Conservation (phyloP, 2,888 invertebrate genomes). For the Cataglyphis livida region DNA sequence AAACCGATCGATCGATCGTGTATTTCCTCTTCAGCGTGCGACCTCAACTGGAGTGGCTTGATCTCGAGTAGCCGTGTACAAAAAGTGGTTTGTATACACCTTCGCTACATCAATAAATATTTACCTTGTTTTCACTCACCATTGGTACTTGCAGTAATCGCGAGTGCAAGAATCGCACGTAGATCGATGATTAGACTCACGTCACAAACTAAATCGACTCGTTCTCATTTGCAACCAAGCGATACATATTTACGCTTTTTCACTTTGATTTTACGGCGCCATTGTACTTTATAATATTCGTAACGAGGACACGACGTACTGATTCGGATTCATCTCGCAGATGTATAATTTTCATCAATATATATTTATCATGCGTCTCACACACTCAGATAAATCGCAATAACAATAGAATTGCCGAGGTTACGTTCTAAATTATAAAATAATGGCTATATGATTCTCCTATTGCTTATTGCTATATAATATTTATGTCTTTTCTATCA, state of each 20-base stretch:
- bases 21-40: constrained; percentile 13
- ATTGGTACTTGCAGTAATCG: constrained; percentile 1
- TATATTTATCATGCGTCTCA: constrained; percentile 13
- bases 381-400: neutral
- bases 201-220: neutral
- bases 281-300: constrained; percentile 47
- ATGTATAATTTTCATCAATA: constrained; percentile 38
- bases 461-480: neutral
- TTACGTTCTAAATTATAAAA: constrained; percentile 12
- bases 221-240: constrained; percentile 17
- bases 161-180: neutral
- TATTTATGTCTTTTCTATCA: neutral
- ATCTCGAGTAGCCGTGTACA: constrained; percentile 22
- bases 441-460: neutral
- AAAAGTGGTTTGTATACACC: constrained; percentile 20
- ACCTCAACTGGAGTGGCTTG: constrained; percentile 22
- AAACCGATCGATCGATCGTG: constrained; percentile 41
- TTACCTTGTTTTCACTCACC: constrained; percentile 33
- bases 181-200: neutral
- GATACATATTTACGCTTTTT: constrained; percentile 40
- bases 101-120: constrained; percentile 34
- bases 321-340: constrained; percentile 26
- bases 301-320: neutral
- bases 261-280: neutral
- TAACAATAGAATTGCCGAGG: constrained; percentile 1